Conservation (phyloP, 2,797 vertebrate genomes). For the Mus caroli region DNA sequence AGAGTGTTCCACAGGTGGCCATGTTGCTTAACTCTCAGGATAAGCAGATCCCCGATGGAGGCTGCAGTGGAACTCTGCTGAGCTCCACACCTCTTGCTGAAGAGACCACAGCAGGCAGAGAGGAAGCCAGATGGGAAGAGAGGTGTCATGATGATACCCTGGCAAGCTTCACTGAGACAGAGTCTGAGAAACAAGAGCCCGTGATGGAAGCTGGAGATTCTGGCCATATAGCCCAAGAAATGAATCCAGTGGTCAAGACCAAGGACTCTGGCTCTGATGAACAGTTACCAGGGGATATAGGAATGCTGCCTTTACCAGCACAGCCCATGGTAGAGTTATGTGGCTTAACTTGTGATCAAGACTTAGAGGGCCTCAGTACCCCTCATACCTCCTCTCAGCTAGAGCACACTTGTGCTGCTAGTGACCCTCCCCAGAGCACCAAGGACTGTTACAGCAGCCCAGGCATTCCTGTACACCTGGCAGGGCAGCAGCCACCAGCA, state of each 20-base stretch:
- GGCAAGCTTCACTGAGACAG: accelerated
- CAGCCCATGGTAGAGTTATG: not conserved
- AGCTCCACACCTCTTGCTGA: not conserved
- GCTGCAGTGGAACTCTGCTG: accelerated
- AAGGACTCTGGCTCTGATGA: not conserved
- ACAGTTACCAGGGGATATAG: not conserved
- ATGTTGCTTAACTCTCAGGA: not conserved
- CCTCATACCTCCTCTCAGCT: not conserved
- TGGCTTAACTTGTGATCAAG: not conserved
- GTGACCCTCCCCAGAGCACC: not conserved
- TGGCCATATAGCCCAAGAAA: not conserved
- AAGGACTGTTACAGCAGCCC: not conserved
- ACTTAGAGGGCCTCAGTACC: not conserved
- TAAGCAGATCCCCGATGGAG: not conserved
- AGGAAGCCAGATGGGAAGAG: not conserved
- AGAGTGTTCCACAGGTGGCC: not conserved
- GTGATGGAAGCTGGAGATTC: not conserved
- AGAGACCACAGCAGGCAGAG: not conserved
- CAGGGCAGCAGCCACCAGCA: not conserved
- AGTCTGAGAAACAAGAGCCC: not conserved
- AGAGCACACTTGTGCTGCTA: not conserved
- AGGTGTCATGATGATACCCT: accelerated
- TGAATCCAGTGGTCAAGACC: not conserved
- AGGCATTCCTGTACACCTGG: not conserved
- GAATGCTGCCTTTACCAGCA: not conserved